These are phyloP conservation scores for Coracopsis vasa DNA, from an alignment of 2,113 vertebrate genomes.

Conservation along the genomic window DNA sequence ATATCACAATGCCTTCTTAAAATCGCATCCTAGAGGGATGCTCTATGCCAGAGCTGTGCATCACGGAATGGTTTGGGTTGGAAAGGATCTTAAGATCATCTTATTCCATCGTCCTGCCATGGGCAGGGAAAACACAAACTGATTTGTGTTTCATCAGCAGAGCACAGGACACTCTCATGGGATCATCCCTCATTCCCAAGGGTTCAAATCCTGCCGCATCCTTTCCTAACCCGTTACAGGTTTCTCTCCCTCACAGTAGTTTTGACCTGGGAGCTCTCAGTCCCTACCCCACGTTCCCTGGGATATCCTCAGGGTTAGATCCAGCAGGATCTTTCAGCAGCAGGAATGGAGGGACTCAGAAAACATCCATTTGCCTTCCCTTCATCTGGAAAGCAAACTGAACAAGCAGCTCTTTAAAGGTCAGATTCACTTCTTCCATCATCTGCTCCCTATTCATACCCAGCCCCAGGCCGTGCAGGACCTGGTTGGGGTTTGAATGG, in stretches of 20 bases:
- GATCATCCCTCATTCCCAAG: background rate
- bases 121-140: background rate
- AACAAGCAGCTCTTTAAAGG: conserved; percentile 48
- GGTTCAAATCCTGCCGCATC: background rate
- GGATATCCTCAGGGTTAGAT: background rate
- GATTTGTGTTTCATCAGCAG: background rate
- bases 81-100: background rate
- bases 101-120: background rate
- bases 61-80: background rate
- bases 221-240: background rate
- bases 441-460: conserved; percentile 63
- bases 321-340: background rate
- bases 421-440: conserved; percentile 38
- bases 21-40: rapidly evolving
- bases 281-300: background rate
- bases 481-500: background rate
- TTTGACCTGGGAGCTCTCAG: background rate
- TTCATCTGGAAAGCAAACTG: background rate
- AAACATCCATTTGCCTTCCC: background rate
- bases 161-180: background rate
- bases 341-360: background rate
- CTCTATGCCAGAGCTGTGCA: rapidly evolving
- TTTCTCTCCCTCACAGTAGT: background rate
- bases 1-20: background rate
- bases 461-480: background rate